A percentile compares a stretch with the other conserved stretches of the same genome.
These are phyloP conservation scores for Acipenser oxyrinchus DNA, from an alignment of 2,797 vertebrate genomes.

Conservation along the genomic window DNA sequence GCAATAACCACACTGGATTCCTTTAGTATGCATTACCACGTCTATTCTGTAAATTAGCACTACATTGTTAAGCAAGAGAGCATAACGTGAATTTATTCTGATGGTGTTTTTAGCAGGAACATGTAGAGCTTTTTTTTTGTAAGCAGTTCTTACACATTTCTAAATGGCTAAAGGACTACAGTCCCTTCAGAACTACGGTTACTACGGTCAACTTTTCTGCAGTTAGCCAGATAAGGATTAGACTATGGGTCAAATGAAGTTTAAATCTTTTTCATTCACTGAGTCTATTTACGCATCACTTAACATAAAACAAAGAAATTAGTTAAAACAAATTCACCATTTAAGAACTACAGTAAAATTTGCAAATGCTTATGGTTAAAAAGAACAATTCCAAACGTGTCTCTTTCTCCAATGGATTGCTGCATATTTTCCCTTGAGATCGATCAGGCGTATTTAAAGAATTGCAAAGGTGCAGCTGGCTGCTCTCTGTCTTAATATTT, in stretches of 20 bases:
- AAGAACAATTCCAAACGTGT: conserved; percentile 6
- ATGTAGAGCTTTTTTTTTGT: too few species aligned
- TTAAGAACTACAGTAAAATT: neutral
- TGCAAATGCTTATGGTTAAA: conserved; percentile 12
- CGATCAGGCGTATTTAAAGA: conserved; percentile 34
- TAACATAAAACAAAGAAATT: conserved; percentile 23
- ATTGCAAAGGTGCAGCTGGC: conserved; percentile 24
- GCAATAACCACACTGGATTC: too few species aligned
- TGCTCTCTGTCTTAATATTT: conserved; percentile 45
- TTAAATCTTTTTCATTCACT: conserved; percentile 18
- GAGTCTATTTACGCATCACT: conserved; percentile 20
- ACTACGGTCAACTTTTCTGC: too few species aligned
- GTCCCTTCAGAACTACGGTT: too few species aligned
- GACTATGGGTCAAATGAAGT: conserved; percentile 14
- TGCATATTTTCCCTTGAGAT: conserved; percentile 30
- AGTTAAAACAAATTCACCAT: neutral
- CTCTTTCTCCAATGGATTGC: too few species aligned
- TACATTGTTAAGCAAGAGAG: too few species aligned
- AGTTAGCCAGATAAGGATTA: conserved; percentile 22
- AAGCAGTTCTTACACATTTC: too few species aligned
- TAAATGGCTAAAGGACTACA: too few species aligned
- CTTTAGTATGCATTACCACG: too few species aligned
- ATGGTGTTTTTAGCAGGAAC: too few species aligned
- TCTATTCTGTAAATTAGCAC: too few species aligned
- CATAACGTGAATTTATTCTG: too few species aligned